Evolutionary conservation across 2,797 vertebrate species (phyloP).

Genomic region (Oreochromis grahami): DNA sequence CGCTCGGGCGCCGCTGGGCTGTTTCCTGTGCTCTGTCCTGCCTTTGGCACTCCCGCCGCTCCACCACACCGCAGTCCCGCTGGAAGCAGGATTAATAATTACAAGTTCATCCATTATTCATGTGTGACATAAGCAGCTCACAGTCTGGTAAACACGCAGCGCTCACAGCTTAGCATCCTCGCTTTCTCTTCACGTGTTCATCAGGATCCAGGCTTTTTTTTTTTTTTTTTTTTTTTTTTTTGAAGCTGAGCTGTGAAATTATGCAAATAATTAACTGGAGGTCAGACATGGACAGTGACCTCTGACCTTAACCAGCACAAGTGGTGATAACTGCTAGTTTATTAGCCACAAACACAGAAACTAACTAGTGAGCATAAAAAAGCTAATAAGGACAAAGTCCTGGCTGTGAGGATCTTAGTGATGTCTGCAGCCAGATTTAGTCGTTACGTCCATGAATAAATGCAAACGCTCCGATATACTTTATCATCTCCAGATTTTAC

Average conservation of each 20-base stretch:
- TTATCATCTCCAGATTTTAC: not conserved
- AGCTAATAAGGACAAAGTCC: not conserved
- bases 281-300: not conserved
- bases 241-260: not conserved
- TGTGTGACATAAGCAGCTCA: slow-evolving; percentile 31
- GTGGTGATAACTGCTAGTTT: not conserved
- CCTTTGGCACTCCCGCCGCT: slow-evolving; percentile 1
- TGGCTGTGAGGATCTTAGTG: not conserved
- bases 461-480: not conserved
- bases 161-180: not conserved
- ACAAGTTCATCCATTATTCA: slow-evolving; percentile 54
- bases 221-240: not conserved
- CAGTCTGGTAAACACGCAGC: slow-evolving; percentile 12
- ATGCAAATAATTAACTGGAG: not conserved
- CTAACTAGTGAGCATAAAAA: not conserved
- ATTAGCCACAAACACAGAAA: not conserved
- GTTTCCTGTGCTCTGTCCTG: not conserved
- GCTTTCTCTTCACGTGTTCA: not conserved
- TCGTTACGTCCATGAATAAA: not conserved
- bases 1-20: not conserved
- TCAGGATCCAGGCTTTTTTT: not conserved
- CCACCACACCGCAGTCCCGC: not conserved
- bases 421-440: not conserved
- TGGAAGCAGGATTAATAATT: slow-evolving; percentile 45
- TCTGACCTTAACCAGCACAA: not conserved